Conservation (phyloP, 2,888 invertebrate species). For the Dioctria linearis region DNA sequence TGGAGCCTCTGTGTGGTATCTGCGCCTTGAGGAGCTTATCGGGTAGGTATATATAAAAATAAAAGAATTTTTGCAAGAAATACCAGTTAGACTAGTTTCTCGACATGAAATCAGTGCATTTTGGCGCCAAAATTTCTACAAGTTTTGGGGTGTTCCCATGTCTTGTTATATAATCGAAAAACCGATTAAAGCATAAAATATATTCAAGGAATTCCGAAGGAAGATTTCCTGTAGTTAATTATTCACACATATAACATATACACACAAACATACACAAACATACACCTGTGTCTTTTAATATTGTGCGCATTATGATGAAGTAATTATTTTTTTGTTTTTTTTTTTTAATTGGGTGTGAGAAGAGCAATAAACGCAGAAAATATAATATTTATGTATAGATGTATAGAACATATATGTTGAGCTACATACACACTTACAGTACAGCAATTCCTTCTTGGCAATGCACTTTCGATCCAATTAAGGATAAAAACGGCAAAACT, state of each 20-base stretch:
- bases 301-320: neutral
- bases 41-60: conserved; percentile 29
- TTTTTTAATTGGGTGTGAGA: neutral
- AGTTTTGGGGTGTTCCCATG: conserved; percentile 42
- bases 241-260: neutral
- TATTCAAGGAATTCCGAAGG: conserved; percentile 34
- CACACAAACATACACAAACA: neutral
- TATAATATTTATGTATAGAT: neutral
- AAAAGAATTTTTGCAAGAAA: conserved; percentile 32
- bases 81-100: conserved; percentile 50
- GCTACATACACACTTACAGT: too few species aligned
- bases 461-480: too few species aligned
- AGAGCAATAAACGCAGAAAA: neutral
- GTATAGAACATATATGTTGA: too few species aligned
- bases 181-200: conserved; percentile 27
- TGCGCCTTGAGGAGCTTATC: conserved; percentile 20
- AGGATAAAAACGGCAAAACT: too few species aligned
- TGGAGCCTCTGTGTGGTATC: conserved; percentile 49
- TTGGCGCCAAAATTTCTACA: conserved; percentile 53
- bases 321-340: neutral
- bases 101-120: conserved; percentile 44
- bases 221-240: conserved; percentile 21
- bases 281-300: neutral
- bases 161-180: conserved; percentile 33
- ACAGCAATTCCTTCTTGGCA: too few species aligned